These are phyloP conservation scores for Epinotia bilunana DNA, from an alignment of 2,888 invertebrate genomes.

Conservation along the genomic window DNA sequence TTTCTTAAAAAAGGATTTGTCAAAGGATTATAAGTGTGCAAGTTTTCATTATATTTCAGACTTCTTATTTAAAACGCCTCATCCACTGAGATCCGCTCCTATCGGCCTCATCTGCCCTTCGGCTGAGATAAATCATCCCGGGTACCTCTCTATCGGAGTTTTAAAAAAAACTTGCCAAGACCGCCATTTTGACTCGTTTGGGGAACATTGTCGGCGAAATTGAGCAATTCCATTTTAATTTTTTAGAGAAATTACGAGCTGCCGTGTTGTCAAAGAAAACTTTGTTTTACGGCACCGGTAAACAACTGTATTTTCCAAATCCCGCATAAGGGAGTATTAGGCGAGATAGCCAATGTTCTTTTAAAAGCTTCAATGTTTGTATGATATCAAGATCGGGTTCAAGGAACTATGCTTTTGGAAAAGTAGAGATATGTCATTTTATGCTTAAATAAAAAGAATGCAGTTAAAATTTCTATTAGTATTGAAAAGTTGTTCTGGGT, in stretches of 20 bases:
- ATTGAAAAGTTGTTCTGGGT: too few species aligned
- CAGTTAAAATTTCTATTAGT: too few species aligned
- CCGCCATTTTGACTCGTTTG: neutral
- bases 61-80: constrained; percentile 18
- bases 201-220: neutral
- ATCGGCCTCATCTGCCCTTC: constrained; percentile 55
- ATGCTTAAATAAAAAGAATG: too few species aligned
- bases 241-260: neutral
- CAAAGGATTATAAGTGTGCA: too few species aligned
- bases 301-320: too few species aligned
- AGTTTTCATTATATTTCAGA: neutral
- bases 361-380: too few species aligned
- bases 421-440: too few species aligned
- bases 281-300: neutral
- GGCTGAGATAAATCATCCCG: constrained; percentile 59
- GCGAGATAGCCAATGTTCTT: too few species aligned
- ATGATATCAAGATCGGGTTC: too few species aligned
- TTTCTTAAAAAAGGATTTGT: too few species aligned
- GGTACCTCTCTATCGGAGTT: constrained; percentile 30
- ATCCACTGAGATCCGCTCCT: constrained; percentile 45
- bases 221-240: neutral
- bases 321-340: too few species aligned
- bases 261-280: neutral
- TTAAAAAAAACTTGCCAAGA: constrained; percentile 14
- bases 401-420: too few species aligned